A percentile compares a stretch with the other conserved stretches of the same genome.
These are phyloP conservation scores for Drosophila melanica DNA, from an alignment of 1,140 invertebrate species.

Conservation along the genomic window DNA sequence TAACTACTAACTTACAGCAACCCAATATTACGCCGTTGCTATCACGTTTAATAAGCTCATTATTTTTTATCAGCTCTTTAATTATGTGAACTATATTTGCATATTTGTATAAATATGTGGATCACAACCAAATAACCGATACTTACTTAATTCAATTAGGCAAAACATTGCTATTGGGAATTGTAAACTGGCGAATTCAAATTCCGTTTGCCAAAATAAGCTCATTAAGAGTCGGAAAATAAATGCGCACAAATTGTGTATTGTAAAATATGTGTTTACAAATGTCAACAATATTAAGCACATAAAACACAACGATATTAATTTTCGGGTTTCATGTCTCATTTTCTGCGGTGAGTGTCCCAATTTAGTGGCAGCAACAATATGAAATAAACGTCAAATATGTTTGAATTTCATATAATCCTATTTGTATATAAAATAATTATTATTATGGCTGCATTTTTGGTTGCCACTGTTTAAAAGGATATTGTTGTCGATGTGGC, in stretches of 20 bases:
- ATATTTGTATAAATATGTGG: conserved; percentile 5
- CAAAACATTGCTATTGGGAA: conserved; percentile 21
- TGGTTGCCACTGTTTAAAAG: conserved; percentile 24
- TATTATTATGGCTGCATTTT: conserved; percentile 11
- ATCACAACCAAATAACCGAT: conserved; percentile 6
- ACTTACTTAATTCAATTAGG: conserved; percentile 48
- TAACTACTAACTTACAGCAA: no score
- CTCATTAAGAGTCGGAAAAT: conserved; percentile 47
- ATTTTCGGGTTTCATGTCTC: conserved; percentile 31
- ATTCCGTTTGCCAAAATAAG: conserved; percentile 32
- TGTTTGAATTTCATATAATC: conserved; percentile 24
- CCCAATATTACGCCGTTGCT: no score
- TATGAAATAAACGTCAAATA: conserved; percentile 43
- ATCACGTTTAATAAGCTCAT: no score
- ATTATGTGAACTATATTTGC: neutral
- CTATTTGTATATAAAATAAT: conserved; percentile 26
- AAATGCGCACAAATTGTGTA: conserved; percentile 29
- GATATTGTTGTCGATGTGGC: conserved; percentile 11
- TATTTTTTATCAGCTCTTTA: neutral
- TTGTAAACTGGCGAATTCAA: conserved; percentile 13
- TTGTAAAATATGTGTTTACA: conserved; percentile 8
- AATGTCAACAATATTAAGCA: conserved; percentile 14
- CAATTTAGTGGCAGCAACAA: conserved; percentile 31
- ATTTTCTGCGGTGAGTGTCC: conserved; percentile 36
- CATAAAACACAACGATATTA: conserved; percentile 23